Evolutionary conservation across 2,797 vertebrate species (phyloP).

Genomic region (Anguilla obscura): DNA sequence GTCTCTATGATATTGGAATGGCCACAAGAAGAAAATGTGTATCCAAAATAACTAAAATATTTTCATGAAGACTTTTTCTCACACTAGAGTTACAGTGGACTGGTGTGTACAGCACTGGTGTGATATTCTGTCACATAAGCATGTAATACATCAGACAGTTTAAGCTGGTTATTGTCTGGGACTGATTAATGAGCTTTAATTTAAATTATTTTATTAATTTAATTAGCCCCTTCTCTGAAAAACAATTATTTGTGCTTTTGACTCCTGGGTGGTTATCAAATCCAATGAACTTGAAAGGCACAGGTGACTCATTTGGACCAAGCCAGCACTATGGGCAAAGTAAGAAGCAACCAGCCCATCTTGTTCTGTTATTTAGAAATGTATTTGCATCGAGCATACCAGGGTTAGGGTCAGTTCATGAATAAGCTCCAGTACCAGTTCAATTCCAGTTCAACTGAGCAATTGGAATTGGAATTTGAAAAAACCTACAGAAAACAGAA

Average conservation of each 20-base stretch:
- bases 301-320: neutral
- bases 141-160: neutral
- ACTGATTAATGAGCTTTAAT: neutral
- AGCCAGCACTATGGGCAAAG: neutral
- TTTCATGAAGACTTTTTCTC: neutral
- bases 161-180: neutral
- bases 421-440: too few species aligned
- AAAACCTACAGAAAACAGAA: too few species aligned
- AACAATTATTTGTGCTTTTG: neutral
- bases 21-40: too few species aligned
- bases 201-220: neutral
- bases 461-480: too few species aligned
- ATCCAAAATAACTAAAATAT: neutral
- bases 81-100: neutral
- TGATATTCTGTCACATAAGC: neutral
- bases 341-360: neutral
- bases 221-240: neutral
- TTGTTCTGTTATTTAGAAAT: neutral
- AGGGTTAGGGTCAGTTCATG: too few species aligned
- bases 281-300: neutral
- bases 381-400: neutral
- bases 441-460: too few species aligned
- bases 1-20: neutral
- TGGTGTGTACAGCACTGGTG: neutral
- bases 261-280: neutral